Evolutionary conservation across 2,797 vertebrate genomes (phyloP), one percentile per base, ranked within the genome.

Genomic region (Myotis findleyi): DNA sequence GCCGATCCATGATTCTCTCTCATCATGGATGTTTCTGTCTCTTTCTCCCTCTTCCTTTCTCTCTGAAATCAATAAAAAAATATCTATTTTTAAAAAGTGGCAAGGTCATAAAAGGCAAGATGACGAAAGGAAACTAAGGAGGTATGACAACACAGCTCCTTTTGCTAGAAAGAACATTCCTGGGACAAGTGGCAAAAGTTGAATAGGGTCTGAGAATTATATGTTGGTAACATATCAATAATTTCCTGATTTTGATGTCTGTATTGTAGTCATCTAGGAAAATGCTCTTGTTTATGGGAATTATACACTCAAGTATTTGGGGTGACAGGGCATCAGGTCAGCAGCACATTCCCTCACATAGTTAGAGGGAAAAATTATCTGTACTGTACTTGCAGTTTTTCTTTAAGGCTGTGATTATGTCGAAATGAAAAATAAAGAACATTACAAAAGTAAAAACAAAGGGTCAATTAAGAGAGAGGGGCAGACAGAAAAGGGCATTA

Each of bases 371-470:
- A 36, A 86, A 62, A n/a, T 33, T 69, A 41, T 72, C 38, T 51
- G 10, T 49, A 51, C 20, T 51, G 4, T 51, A 59, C 47, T 79
- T 73, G 51, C 33, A 83, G 44, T 33, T 85, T 84, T 81, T 89
- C 77, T 71, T 53, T 55, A 80, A 81, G n/a, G 55, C 73, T 72
- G 17, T 76, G 51, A 51, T 84, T 75, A 64, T 80, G 62, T 81
- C 53, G 85, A 88, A 92, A 82, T 82, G 64, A 81, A 91, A 82
- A 94, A 59, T 57, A 55, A 27, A 91, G 16, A 69, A 47, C 6
- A 68, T 33, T 59, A 71, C 23, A 49, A 51, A 90, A 91, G 51
- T 62, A 79, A 83, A 80, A 33, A 36, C 25, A 69, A 68, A 87
- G 13, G 2, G 17, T 93, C 33, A 10, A 72, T 57, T 17, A 86